phyloP scores from a whole-genome alignment of 2,113 vertebrate species.

The Zosterops pallidus region DNA sequence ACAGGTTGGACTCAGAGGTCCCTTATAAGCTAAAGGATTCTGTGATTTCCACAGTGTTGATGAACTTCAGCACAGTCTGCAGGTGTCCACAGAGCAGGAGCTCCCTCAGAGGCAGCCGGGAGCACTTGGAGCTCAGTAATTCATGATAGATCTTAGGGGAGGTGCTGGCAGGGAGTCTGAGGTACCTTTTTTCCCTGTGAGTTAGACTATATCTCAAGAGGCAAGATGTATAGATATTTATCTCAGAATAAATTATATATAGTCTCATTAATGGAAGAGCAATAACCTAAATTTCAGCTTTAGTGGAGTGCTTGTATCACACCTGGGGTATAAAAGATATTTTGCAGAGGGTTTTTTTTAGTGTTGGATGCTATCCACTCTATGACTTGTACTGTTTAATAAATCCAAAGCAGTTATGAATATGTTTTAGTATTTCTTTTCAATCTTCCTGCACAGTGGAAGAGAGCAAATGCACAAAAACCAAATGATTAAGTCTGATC shows the following conservation, averaged over 20 bases:
- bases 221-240: not conserved
- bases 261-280: not conserved
- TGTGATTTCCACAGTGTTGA: accelerated
- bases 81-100: not conserved
- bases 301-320: not conserved
- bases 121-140: not conserved
- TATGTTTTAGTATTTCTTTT: not conserved
- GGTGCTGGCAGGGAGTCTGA: not conserved
- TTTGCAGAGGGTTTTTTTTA: not conserved
- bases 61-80: not conserved
- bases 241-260: not conserved
- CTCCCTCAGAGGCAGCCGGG: not conserved
- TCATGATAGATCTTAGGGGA: not conserved
- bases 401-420: not conserved
- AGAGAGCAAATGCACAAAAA: not conserved
- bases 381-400: not conserved
- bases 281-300: not conserved
- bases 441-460: not conserved
- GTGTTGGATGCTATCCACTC: not conserved
- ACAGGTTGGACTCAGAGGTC: not conserved
- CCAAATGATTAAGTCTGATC: not conserved
- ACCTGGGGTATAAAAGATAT: not conserved
- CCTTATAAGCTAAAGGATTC: not conserved
- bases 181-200: not conserved
- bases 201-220: not conserved